Conservation (phyloP, 2,797 vertebrate genomes). For the Platyrinchus mystaceus region DNA sequence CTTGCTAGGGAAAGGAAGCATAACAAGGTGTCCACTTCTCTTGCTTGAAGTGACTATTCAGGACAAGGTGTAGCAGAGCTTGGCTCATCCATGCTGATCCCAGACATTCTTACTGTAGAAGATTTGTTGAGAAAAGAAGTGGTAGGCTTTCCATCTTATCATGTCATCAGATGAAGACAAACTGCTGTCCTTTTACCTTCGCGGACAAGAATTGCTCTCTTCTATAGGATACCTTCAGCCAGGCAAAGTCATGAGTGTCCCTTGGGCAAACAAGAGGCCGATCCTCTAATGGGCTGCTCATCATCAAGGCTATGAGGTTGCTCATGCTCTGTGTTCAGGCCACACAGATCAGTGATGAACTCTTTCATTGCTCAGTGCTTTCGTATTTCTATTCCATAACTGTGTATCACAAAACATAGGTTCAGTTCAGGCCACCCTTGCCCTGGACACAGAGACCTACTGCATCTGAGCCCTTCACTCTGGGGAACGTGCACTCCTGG, state of each 20-base stretch:
- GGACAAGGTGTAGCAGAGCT: background rate
- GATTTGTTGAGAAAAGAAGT: background rate
- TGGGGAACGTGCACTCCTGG: background rate
- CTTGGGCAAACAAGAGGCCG: background rate
- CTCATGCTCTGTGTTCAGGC: background rate
- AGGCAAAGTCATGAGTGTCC: background rate
- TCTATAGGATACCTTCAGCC: background rate
- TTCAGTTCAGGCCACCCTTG: background rate
- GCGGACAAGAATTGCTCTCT: background rate
- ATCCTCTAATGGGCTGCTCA: background rate
- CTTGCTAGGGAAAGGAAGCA: background rate
- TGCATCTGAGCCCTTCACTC: background rate
- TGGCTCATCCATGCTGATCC: background rate
- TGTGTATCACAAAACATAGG: background rate
- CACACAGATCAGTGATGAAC: background rate
- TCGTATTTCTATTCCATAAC: background rate
- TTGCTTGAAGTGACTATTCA: background rate
- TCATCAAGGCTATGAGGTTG: rapidly evolving
- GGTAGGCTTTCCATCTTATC: no score
- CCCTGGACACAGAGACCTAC: background rate
- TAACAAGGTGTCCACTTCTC: background rate
- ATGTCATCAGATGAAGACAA: no score
- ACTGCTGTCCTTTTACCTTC: background rate
- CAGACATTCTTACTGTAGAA: background rate
- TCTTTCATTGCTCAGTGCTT: background rate